These are phyloP conservation scores for Carassius auratus DNA, from an alignment of 2,113 vertebrate species.

Conservation along the genomic window DNA sequence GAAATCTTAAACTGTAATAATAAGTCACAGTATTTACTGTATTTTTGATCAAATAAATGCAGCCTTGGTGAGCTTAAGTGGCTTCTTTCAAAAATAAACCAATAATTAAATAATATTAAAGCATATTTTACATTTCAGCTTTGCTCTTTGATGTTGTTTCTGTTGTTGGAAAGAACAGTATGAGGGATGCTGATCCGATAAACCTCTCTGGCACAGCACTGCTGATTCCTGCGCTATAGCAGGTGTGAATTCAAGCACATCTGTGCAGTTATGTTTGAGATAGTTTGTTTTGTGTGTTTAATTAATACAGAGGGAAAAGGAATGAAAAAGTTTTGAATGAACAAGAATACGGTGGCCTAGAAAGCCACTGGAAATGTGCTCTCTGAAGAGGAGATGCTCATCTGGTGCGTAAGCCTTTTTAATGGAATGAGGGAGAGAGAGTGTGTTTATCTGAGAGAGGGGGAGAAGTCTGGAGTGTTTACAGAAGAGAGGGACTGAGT, in stretches of 20 bases:
- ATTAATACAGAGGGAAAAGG: neutral
- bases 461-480: conserved; percentile 54
- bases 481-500: conserved; percentile 48
- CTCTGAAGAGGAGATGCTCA: conserved; percentile 42
- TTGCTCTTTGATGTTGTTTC: conserved; percentile 21
- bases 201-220: conserved; percentile 9
- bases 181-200: neutral
- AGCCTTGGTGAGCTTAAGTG: neutral
- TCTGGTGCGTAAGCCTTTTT: conserved; percentile 52
- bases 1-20: neutral
- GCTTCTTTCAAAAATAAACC: neutral
- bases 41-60: too few relatives aligned
- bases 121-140: neutral
- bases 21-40: too few relatives aligned
- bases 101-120: neutral
- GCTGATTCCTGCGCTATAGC: conserved; percentile 32
- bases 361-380: conserved; percentile 20
- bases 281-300: conserved; percentile 40
- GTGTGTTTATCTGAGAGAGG: conserved; percentile 57
- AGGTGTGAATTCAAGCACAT: conserved; percentile 31
- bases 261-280: conserved; percentile 17
- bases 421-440: conserved; percentile 48
- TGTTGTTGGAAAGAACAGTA: conserved; percentile 27
- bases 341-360: neutral
- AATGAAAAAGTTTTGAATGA: conserved; percentile 17